A percentile compares a stretch with the other conserved stretches of the same genome.
Conservation (phyloP, 1,140 invertebrate genomes). For the Trinorchestia longiramus region DNA sequence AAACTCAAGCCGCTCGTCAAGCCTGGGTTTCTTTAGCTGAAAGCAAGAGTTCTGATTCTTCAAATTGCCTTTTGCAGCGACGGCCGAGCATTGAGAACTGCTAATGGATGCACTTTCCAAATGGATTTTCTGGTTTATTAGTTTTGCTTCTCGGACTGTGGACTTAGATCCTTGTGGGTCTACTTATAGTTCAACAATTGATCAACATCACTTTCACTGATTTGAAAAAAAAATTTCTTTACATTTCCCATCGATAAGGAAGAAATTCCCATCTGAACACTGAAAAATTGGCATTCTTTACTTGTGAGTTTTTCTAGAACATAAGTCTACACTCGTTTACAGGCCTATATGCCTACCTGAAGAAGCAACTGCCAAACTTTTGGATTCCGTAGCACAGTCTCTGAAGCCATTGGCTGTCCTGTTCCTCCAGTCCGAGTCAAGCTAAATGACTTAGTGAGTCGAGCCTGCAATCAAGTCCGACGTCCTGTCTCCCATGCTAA, state of each 20-base stretch:
- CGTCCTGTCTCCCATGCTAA: background rate
- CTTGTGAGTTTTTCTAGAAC: background rate
- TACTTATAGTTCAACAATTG: background rate
- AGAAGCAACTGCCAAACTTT: background rate
- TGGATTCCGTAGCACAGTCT: background rate
- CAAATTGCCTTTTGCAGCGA: background rate
- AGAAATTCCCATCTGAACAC: background rate
- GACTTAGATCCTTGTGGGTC: background rate
- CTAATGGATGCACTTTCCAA: background rate
- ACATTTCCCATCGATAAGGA: background rate
- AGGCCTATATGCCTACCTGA: background rate
- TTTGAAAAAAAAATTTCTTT: background rate
- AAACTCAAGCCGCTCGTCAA: background rate
- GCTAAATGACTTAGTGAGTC: background rate
- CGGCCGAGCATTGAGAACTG: background rate
- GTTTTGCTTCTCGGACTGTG: background rate
- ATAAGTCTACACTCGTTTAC: background rate
- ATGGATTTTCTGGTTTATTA: background rate
- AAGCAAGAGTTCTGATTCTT: background rate
- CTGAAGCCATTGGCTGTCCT: background rate
- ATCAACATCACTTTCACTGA: no score
- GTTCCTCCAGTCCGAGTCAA: background rate
- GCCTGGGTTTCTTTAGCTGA: background rate
- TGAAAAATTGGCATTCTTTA: background rate
- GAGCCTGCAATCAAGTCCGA: background rate